Base-by-base conservation (phyloP, 37 sponge, comb jelly and placozoan genomes). In the Hormiphora californensis region DNA sequence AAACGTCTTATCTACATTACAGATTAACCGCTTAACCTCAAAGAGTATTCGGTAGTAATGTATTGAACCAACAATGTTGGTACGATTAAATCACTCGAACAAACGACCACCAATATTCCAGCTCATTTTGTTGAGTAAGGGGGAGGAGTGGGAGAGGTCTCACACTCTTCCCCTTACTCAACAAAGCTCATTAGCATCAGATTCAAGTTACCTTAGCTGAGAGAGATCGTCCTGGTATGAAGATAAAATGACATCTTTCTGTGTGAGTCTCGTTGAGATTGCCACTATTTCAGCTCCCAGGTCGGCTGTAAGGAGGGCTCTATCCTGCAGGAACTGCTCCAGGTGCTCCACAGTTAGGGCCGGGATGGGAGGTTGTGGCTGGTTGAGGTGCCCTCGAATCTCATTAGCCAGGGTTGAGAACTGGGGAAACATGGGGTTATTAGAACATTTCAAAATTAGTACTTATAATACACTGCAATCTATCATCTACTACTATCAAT, bases 261-360 rank as follows among this genome's bases (percentile, higher is more conserved):
- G 81, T 40, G 81, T 21, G 25, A 73, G 46, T 41, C 81, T 73
- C 39, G 32, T 73, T 8, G 81, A 43, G 5, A 73, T 40, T 22
- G 46, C 23, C 7, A 73, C 44, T 1, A 73, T 73, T 46, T 73
- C 39, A 19, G 81, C 81, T 12, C 81, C 35, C 19, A 73, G 35
- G 44, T 73, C 81, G 21, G 81, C 81, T 21, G 81, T 73, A 43
- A 73, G 40, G 46, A 73, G 32, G 25, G 81, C 81, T 28, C 81
- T 39, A 46, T 73, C 81, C 81, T 73, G 40, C 12, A 73, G 81
- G 21, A 43, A 22, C 27, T 73, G 41, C n/a, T 73, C 81, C 23
- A 73, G 44, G 9, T 40, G 9, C 2, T 73, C 81, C 3, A 73
- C 43, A 9, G 81, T 73, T 4, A 73, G 81, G 1, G 35, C 4